These are phyloP conservation scores for Thereva nobilitata DNA, from an alignment of 2,888 invertebrate genomes.

Conservation along the genomic window DNA sequence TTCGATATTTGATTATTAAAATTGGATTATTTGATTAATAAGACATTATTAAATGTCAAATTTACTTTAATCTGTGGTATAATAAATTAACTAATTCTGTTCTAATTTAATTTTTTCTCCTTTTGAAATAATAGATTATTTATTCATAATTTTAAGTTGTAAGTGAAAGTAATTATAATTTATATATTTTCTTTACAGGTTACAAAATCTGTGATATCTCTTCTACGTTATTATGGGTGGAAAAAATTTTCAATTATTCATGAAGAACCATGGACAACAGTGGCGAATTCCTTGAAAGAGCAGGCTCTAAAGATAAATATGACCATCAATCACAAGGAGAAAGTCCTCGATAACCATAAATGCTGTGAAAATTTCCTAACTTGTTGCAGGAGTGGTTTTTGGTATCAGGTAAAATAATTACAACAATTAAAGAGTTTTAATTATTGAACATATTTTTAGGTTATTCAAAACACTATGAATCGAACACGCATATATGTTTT, in stretches of 20 bases:
- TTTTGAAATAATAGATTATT: too few species aligned
- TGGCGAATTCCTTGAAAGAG: constrained; percentile 77
- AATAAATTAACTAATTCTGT: too few species aligned
- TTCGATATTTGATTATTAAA: too few species aligned
- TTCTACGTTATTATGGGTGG: constrained; percentile 92
- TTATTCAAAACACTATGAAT: constrained; percentile 77
- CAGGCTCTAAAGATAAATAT: constrained; percentile 78
- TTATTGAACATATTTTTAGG: constrained; percentile 44
- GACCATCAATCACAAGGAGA: constrained; percentile 78
- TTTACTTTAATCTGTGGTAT: too few species aligned
- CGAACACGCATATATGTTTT: constrained; percentile 92
- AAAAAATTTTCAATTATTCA: constrained; percentile 88
- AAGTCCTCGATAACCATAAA: constrained; percentile 71
- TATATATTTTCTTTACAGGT: constrained; percentile 64
- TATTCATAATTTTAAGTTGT: too few species aligned
- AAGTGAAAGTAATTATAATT: too few species aligned
- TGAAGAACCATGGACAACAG: constrained; percentile 79
- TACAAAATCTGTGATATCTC: constrained; percentile 90
- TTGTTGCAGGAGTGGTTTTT: constrained; percentile 78
- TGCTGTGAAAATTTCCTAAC: constrained; percentile 76
- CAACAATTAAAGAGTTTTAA: constrained; percentile 7
- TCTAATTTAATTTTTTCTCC: too few species aligned
- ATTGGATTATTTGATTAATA: too few species aligned
- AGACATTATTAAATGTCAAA: too few species aligned
- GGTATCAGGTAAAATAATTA: constrained; percentile 71